A percentile compares a stretch with the other conserved stretches of the same genome.
Evolutionary conservation across 2,113 vertebrate genomes (phyloP).

Genomic region (Archilochus colubris): DNA sequence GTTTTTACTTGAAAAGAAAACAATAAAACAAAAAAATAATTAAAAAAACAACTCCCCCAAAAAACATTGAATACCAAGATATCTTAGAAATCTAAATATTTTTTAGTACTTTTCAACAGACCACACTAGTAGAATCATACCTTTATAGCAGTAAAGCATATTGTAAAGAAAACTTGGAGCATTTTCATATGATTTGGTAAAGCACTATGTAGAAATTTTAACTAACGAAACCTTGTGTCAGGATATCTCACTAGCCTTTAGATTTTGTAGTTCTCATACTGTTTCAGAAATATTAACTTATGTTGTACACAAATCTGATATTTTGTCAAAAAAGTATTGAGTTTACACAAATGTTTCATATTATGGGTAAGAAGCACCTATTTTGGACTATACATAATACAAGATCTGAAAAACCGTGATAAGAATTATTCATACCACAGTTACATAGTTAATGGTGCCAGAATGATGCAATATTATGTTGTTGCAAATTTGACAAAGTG

Average conservation of each 20-base stretch:
- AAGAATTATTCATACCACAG: background rate
- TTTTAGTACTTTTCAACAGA: background rate
- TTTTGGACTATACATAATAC: background rate
- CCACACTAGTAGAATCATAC: background rate
- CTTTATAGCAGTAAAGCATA: background rate
- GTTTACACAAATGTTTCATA: accelerated
- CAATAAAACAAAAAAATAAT: too few species aligned
- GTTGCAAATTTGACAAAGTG: background rate
- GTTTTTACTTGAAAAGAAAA: background rate
- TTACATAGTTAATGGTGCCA: background rate
- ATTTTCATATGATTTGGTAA: background rate
- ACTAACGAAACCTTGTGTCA: background rate
- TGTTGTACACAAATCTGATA: background rate
- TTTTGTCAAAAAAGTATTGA: background rate
- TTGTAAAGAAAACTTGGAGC: background rate
- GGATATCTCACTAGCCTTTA: background rate
- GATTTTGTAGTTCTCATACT: background rate
- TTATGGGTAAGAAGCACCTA: accelerated
- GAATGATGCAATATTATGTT: background rate
- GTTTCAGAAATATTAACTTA: background rate
- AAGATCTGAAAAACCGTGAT: background rate
- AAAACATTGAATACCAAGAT: background rate
- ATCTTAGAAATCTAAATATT: background rate
- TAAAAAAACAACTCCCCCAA: too few species aligned
- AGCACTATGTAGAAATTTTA: background rate